Conservation (phyloP, 2,113 vertebrate genomes). For the rat (Rattus norvegicus) region GRCr8 NC_086020.1:211909001-211909500, state of each 20-base stretch:
- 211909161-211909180: background rate
- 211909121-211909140: background rate
- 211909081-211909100: background rate
- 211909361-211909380: background rate
- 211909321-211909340: background rate
- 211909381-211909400: background rate
- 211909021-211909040: too few species aligned
- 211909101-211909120: background rate
- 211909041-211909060: background rate
- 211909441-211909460: background rate
- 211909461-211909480: background rate
- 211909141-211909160: background rate
- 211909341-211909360: background rate
- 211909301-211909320: background rate
- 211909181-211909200: background rate
- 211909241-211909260: background rate
- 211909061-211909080: background rate
- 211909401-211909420: background rate
- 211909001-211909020: too few species aligned
- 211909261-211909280: background rate
- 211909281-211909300: background rate
- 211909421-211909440: background rate
- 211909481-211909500: background rate
- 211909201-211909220: background rate
- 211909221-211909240: background rate